Conservation (phyloP, 1,140 invertebrate genomes). For the Andricus grossulariae region DNA sequence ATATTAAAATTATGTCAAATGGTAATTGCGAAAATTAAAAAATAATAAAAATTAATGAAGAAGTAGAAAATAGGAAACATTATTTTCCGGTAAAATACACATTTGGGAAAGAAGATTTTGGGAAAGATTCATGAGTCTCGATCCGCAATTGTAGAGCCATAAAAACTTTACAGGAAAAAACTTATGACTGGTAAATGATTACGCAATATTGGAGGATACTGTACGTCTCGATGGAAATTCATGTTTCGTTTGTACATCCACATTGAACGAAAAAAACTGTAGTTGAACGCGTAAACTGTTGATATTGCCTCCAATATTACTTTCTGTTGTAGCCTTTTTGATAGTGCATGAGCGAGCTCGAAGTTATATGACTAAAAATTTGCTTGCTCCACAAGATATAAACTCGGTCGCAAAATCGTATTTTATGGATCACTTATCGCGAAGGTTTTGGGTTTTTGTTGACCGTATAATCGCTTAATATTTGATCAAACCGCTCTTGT, state of each 20-base stretch:
- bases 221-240: too few species aligned
- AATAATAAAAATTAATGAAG: too few species aligned
- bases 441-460: neutral
- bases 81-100: too few species aligned
- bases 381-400: constrained; percentile 21
- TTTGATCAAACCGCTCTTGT: neutral
- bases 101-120: too few species aligned
- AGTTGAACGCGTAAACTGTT: constrained; percentile 16
- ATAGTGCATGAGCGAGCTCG: constrained; percentile 12
- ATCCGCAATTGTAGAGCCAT: neutral
- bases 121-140: too few species aligned
- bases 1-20: too few species aligned
- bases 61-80: too few species aligned
- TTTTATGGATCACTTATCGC: constrained; percentile 24
- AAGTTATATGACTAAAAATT: constrained; percentile 30
- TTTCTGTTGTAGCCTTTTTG: constrained; percentile 23
- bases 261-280: neutral
- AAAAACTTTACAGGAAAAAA: neutral
- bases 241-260: neutral
- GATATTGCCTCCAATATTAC: constrained; percentile 24
- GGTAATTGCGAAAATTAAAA: too few species aligned
- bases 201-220: neutral
- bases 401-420: constrained; percentile 3
- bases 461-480: constrained; percentile 10
- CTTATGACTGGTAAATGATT: neutral